Percentiles rank a stretch among this genome's conserved stretches.
These are phyloP conservation scores for Cataglyphis hispanica DNA, from an alignment of 1,140 invertebrate species.

Conservation along the genomic window DNA sequence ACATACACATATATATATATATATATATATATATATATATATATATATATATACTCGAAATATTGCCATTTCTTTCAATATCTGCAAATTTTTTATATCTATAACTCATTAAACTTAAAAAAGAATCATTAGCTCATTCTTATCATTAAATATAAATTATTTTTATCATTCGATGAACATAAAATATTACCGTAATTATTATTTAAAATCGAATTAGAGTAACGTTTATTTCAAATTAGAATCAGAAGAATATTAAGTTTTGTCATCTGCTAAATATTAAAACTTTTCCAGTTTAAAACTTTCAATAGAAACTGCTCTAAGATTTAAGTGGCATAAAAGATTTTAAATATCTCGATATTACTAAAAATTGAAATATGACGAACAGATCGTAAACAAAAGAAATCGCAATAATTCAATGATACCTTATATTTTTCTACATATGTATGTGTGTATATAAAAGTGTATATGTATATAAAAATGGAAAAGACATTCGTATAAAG, in stretches of 20 bases:
- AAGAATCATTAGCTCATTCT: no score
- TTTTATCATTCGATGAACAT: no score
- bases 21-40: no score
- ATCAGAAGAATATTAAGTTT: not conserved
- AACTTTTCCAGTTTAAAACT: not conserved
- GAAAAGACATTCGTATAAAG: conserved; percentile 50
- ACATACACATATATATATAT: no score
- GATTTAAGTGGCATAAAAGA: not conserved
- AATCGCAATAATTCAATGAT: conserved; percentile 48
- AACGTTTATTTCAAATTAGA: not conserved
- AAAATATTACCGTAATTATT: not conserved
- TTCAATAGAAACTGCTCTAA: not conserved
- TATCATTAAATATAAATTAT: no score
- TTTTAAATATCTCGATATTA: not conserved
- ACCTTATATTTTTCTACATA: conserved; percentile 62
- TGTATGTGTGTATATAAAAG: conserved; percentile 46
- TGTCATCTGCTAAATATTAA: not conserved
- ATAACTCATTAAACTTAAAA: not conserved
- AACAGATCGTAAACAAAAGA: conserved; percentile 9
- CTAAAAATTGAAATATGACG: not conserved
- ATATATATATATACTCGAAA: conserved; percentile 12
- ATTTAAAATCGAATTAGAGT: not conserved
- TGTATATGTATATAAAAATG: conserved; percentile 63
- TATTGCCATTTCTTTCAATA: conserved; percentile 11
- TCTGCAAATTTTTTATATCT: not conserved